Conservation (phyloP, 2,113 vertebrate genomes). For the Oreotrochilus melanogaster region DNA sequence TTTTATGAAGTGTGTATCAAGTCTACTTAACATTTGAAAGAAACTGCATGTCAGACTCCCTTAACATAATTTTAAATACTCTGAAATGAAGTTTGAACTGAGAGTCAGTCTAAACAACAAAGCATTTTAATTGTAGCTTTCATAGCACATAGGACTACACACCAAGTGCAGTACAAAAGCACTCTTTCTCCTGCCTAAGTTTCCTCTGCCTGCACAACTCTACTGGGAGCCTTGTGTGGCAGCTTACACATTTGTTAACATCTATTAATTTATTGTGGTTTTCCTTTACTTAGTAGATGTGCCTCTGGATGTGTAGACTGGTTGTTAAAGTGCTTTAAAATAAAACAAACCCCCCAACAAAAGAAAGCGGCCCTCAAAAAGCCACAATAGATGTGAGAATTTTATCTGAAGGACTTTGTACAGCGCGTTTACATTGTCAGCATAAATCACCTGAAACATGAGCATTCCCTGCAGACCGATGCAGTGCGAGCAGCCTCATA, state of each 20-base stretch:
- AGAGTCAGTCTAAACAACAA: background rate
- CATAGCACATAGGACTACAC: background rate
- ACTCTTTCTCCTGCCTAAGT: background rate
- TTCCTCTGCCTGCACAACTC: slow-evolving; percentile 2
- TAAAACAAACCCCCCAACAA: background rate
- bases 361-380: slow-evolving; percentile 35
- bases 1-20: background rate
- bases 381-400: background rate
- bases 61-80: background rate
- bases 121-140: background rate
- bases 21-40: background rate
- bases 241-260: background rate
- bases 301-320: background rate
- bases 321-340: slow-evolving; percentile 67
- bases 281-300: background rate
- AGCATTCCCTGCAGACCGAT: slow-evolving; percentile 57
- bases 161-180: background rate
- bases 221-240: background rate
- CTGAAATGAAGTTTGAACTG: background rate
- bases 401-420: slow-evolving; percentile 66
- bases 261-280: background rate
- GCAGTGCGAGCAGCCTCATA: slow-evolving; percentile 58
- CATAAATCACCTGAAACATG: slow-evolving; percentile 66
- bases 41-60: background rate
- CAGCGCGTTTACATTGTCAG: slow-evolving; percentile 71